Conservation (phyloP, 2,113 vertebrate genomes). For the Melanerpes aurifrons region DNA sequence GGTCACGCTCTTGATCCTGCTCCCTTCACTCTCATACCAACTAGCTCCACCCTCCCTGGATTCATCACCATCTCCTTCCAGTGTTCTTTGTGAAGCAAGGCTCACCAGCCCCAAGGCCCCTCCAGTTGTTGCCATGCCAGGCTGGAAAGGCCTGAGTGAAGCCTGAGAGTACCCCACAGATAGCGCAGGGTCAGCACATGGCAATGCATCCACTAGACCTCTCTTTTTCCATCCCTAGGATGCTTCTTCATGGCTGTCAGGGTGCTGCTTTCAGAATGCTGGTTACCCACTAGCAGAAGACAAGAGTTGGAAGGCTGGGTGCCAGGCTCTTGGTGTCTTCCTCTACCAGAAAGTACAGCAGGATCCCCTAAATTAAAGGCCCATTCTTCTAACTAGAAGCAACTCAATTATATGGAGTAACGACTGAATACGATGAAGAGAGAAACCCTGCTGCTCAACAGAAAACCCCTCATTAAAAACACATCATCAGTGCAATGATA, state of each 20-base stretch:
- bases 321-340: background rate
- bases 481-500: background rate
- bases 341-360: background rate
- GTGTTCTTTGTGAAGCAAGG: background rate
- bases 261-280: background rate
- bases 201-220: background rate
- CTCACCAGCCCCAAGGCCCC: accelerated
- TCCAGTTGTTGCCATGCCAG: background rate
- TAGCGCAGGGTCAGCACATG: background rate
- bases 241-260: background rate
- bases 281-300: background rate
- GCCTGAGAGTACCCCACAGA: background rate
- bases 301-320: background rate
- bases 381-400: background rate
- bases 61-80: background rate
- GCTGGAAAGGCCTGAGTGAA: background rate
- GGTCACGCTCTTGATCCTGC: background rate
- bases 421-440: constrained; percentile 2
- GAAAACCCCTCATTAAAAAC: constrained; percentile 49
- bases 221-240: background rate
- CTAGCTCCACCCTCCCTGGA: accelerated
- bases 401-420: constrained; percentile 15
- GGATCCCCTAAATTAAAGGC: background rate
- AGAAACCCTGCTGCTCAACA: constrained; percentile 16
- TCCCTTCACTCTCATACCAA: background rate